Conservation (phyloP, 1,140 invertebrate species). For the Zaprionus capensis region DNA sequence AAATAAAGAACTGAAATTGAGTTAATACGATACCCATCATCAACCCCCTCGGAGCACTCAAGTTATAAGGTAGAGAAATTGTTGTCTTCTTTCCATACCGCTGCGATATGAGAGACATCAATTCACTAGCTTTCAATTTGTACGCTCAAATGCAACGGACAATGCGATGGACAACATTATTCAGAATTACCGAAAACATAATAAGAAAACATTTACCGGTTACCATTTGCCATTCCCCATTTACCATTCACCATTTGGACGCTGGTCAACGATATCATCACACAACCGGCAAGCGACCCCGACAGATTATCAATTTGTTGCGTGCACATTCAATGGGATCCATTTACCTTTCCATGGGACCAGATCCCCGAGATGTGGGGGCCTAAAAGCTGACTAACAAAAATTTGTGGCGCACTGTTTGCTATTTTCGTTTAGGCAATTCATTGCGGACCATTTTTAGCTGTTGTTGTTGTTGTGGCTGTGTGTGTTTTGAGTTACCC, state of each 20-base stretch:
- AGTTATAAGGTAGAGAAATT: conserved; percentile 72
- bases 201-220: conserved; percentile 37
- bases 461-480: background rate
- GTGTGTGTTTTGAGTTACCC: conserved; percentile 25
- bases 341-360: conserved; percentile 34
- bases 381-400: conserved; percentile 56
- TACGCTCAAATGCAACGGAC: conserved; percentile 51
- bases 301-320: conserved; percentile 63
- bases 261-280: conserved; percentile 46
- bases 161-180: conserved; percentile 33
- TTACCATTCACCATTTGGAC: conserved; percentile 12
- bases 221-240: background rate
- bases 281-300: background rate
- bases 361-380: background rate
- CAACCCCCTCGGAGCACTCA: conserved; percentile 31
- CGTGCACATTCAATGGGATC: conserved; percentile 48
- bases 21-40: background rate
- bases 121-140: conserved; percentile 75
- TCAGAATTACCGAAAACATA: conserved; percentile 41
- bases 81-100: conserved; percentile 49
- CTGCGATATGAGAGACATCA: conserved; percentile 49
- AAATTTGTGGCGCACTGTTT: conserved; percentile 38
- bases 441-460: conserved; percentile 44
- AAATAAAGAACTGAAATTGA: conserved; percentile 3
- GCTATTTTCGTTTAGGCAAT: conserved; percentile 57